Conservation (phyloP, 2,113 vertebrate species). For the Sciurus niger region DNA sequence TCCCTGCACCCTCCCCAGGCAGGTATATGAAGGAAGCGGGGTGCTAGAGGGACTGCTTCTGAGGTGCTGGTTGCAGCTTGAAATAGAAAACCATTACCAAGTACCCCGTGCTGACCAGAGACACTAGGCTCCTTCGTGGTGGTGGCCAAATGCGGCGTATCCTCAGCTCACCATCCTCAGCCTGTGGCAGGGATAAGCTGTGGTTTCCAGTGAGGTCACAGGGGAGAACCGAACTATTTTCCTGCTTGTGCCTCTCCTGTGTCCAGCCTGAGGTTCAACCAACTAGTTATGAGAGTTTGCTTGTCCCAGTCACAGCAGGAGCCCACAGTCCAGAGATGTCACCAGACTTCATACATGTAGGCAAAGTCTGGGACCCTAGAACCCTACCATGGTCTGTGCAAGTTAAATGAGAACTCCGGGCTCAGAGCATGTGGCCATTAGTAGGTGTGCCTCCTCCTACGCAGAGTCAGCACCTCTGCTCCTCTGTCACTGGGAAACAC, state of each 20-base stretch:
- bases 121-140: neutral
- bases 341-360: neutral
- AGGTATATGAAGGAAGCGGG: neutral
- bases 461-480: neutral
- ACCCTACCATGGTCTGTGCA: neutral
- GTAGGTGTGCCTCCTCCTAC: neutral
- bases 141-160: fast-evolving
- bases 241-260: neutral
- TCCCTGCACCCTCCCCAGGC: neutral
- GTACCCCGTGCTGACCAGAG: neutral
- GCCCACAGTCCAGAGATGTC: fast-evolving
- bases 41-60: no score
- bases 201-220: neutral
- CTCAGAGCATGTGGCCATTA: fast-evolving
- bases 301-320: neutral
- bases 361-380: no score
- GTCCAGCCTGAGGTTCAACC: neutral
- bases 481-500: neutral
- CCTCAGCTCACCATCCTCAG: neutral
- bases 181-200: neutral
- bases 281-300: fast-evolving
- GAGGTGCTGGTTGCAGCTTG: neutral
- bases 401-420: neutral
- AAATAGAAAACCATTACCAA: neutral
- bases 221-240: neutral